Percentiles rank a stretch among this genome's conserved stretches.
These are phyloP conservation scores for Episyrphus balteatus DNA, from an alignment of 1,140 invertebrate species.

Conservation along the genomic window DNA sequence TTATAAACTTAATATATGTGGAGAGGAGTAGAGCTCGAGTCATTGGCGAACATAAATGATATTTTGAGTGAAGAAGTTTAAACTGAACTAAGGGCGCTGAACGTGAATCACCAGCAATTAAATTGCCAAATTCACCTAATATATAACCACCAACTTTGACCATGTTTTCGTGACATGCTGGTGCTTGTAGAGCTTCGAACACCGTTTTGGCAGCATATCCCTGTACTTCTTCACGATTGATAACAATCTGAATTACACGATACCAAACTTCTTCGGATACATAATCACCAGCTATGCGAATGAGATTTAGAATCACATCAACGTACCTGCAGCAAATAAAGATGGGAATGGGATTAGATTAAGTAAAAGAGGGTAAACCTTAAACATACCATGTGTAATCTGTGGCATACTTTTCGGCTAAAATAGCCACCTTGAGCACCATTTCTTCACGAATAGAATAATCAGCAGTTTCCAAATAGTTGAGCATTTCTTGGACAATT, in stretches of 20 bases:
- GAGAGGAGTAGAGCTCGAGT: slow-evolving; percentile 92
- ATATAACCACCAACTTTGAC: slow-evolving; percentile 99
- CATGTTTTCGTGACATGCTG: slow-evolving; percentile 99
- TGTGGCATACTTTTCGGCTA: slow-evolving; percentile 99
- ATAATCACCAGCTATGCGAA: slow-evolving; percentile 98
- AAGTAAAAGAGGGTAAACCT: slow-evolving; percentile 33
- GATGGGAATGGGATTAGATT: too few relatives aligned
- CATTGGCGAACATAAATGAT: slow-evolving; percentile 93
- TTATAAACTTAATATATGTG: slow-evolving; percentile 99
- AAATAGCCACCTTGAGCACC: slow-evolving; percentile 98
- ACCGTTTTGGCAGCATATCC: slow-evolving; percentile 99
- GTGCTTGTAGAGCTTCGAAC: slow-evolving; percentile 96
- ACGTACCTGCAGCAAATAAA: slow-evolving; percentile 49
- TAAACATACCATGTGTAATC: slow-evolving; percentile 89
- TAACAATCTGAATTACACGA: slow-evolving; percentile 98
- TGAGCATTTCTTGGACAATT: slow-evolving; percentile 99
- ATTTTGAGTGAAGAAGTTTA: slow-evolving; percentile 94
- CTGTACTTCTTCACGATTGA: slow-evolving; percentile 97
- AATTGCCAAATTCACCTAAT: slow-evolving; percentile 98
- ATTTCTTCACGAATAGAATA: slow-evolving; percentile 99
- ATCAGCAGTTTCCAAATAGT: slow-evolving; percentile 97
- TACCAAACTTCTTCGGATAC: slow-evolving; percentile 98
- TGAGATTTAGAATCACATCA: slow-evolving; percentile 98
- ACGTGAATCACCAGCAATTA: slow-evolving; percentile 96
- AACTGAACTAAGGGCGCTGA: slow-evolving; percentile 95